A percentile compares a stretch with the other conserved stretches of the same genome.
These are phyloP conservation scores for Sebastes oblongus DNA, from an alignment of 2,797 vertebrate species.

Conservation along the genomic window DNA sequence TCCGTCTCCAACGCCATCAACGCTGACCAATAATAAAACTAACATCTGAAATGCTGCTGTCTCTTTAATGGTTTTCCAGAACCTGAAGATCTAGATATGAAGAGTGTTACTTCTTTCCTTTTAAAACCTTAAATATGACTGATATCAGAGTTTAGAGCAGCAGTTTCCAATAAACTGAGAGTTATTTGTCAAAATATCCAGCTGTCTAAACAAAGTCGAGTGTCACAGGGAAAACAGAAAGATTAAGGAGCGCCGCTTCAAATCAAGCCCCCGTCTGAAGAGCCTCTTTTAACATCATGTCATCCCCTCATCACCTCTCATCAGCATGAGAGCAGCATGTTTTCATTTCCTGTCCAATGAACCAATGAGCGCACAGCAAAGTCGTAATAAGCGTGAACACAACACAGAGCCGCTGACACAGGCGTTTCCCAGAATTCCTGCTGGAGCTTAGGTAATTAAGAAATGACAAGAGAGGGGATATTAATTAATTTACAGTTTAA, in stretches of 20 bases:
- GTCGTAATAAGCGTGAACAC: constrained; percentile 20
- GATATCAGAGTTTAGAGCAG: background rate
- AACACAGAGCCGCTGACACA: constrained; percentile 48
- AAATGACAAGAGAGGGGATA: constrained; percentile 67
- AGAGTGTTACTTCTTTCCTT: background rate
- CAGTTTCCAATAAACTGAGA: background rate
- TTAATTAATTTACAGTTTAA: constrained; percentile 77
- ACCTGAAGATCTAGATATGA: background rate
- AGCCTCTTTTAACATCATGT: constrained; percentile 5
- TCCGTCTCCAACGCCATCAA: background rate
- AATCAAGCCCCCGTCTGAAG: constrained; percentile 12
- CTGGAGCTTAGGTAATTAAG: constrained; percentile 70
- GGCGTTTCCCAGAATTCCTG: constrained; percentile 57
- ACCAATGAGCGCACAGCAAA: constrained; percentile 50
- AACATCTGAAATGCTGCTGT: background rate
- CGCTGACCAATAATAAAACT: constrained; percentile 39
- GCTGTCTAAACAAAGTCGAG: background rate
- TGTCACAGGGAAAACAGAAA: constrained; percentile 18
- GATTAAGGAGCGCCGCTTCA: constrained; percentile 11
- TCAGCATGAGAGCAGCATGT: constrained; percentile 18
- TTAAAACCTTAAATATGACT: background rate
- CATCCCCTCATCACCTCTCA: constrained; percentile 16
- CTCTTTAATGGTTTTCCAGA: background rate
- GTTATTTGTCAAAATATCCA: background rate
- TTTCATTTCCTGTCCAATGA: constrained; percentile 45